These are phyloP conservation scores for Ericerus pela DNA, from an alignment of 1,140 invertebrate species.

Conservation along the genomic window DNA sequence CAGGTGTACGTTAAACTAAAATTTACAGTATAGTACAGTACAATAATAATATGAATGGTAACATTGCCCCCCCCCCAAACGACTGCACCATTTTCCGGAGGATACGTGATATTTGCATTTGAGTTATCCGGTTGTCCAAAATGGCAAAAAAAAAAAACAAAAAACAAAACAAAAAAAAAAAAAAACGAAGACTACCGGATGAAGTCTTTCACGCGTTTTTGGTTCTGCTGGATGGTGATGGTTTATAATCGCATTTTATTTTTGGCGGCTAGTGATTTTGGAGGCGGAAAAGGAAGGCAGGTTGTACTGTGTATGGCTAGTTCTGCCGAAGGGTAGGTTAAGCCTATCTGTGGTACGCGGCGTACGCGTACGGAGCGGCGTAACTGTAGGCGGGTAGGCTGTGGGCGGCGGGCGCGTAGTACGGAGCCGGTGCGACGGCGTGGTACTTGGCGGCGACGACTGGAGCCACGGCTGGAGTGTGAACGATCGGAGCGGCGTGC, in stretches of 20 bases:
- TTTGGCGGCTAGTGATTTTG: conserved; percentile 10
- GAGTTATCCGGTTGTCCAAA: no score
- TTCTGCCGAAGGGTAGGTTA: background rate
- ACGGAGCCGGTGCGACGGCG: background rate
- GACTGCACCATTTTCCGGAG: no score
- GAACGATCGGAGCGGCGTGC: conserved; percentile 16
- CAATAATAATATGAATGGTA: no score
- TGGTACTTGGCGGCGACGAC: conserved; percentile 3
- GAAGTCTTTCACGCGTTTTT: conserved; percentile 39
- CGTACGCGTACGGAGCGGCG: background rate
- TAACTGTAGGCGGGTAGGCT: background rate
- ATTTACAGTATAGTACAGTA: no score
- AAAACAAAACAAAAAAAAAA: no score
- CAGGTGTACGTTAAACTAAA: no score
- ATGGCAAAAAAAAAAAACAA: no score
- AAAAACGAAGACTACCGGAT: no score
- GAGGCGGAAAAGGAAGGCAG: conserved; percentile 22
- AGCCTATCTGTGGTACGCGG: conserved; percentile 3
- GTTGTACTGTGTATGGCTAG: conserved; percentile 30
- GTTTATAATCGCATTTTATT: conserved; percentile 14
- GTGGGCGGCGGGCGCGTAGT: background rate
- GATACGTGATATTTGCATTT: no score
- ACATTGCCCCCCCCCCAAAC: no score
- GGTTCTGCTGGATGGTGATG: conserved; percentile 28
- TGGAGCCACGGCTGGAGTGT: conserved; percentile 14